Percentiles rank a stretch among this genome's conserved stretches.
Conservation (phyloP, 1,140 invertebrate species). For the Forficula auricularia region DNA sequence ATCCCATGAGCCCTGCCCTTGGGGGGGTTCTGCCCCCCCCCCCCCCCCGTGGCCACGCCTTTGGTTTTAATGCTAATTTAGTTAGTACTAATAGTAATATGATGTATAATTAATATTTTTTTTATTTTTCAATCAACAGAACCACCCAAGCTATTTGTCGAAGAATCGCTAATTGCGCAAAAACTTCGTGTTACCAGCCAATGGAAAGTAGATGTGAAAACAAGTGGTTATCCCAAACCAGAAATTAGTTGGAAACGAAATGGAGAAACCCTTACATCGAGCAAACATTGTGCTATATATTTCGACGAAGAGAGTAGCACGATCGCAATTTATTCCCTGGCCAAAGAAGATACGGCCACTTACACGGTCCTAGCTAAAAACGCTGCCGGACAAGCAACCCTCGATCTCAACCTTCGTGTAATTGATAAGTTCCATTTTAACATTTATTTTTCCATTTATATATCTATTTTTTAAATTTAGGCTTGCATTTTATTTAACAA, state of each 20-base stretch:
- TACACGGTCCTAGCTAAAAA: conserved; percentile 50
- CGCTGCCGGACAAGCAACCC: conserved; percentile 43
- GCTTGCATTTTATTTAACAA: too few species aligned
- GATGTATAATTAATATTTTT: too few species aligned
- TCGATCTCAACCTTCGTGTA: conserved; percentile 58
- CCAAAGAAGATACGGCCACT: conserved; percentile 40
- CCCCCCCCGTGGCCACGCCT: too few species aligned
- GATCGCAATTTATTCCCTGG: conserved; percentile 40
- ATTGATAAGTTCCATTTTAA: conserved; percentile 37
- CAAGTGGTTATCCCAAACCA: conserved; percentile 48
- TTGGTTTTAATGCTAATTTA: too few species aligned
- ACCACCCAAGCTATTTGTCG: conserved; percentile 39
- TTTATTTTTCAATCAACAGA: too few species aligned
- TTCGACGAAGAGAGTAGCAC: conserved; percentile 36
- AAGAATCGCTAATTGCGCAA: conserved; percentile 39
- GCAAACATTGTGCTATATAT: conserved; percentile 32
- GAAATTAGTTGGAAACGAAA: conserved; percentile 45
- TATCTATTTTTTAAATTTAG: too few species aligned
- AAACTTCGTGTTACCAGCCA: conserved; percentile 37
- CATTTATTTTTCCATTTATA: too few species aligned
- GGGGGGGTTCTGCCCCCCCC: too few species aligned
- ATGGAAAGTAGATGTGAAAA: conserved; percentile 40
- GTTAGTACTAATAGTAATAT: too few species aligned
- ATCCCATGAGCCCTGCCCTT: too few species aligned
- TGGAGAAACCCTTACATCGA: conserved; percentile 31